These are phyloP conservation scores for Sinopyrophorus schimmeli DNA, from an alignment of 2,888 invertebrate species.

Conservation along the genomic window DNA sequence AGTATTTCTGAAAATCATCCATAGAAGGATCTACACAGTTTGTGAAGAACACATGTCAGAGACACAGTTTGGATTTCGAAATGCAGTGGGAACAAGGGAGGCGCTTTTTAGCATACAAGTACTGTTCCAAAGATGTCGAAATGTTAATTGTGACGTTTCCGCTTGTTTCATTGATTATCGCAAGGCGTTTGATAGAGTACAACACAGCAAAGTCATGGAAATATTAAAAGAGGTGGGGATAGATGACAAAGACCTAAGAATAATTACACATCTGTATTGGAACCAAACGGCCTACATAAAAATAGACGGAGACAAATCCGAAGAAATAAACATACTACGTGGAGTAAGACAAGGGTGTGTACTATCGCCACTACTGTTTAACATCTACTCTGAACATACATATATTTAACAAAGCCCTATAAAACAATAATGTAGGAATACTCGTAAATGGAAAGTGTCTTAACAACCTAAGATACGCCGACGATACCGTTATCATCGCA, in stretches of 20 bases:
- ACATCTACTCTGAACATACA: slow-evolving; percentile 1
- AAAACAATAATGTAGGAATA: slow-evolving; percentile 4
- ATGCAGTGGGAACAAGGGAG: slow-evolving; percentile 29
- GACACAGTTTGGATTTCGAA: slow-evolving; percentile 35
- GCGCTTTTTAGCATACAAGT: slow-evolving; percentile 28
- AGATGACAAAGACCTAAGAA: slow-evolving; percentile 8
- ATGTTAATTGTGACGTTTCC: slow-evolving; percentile 16
- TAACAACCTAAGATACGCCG: slow-evolving; percentile 8
- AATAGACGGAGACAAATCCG: slow-evolving; percentile 1
- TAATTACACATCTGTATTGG: slow-evolving; percentile 19
- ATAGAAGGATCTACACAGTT: slow-evolving; percentile 24
- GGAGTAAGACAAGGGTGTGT: slow-evolving; percentile 10
- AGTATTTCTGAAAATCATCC: slow-evolving; percentile 32
- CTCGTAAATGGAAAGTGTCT: not conserved
- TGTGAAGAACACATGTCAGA: slow-evolving; percentile 26
- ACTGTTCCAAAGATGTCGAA: slow-evolving; percentile 24
- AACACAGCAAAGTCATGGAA: slow-evolving; percentile 27
- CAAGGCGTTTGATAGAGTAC: slow-evolving; percentile 32
- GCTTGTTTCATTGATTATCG: slow-evolving; percentile 20
- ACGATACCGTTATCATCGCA: slow-evolving; percentile 8
- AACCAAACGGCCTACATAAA: slow-evolving; percentile 11
- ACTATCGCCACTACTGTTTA: slow-evolving; percentile 7
- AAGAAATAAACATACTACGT: slow-evolving; percentile 3
- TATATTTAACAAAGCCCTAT: slow-evolving; percentile 9
- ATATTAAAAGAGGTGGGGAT: not conserved